Base-by-base conservation (phyloP, 2,797 vertebrate genomes). In the Tinamus major region DNA sequence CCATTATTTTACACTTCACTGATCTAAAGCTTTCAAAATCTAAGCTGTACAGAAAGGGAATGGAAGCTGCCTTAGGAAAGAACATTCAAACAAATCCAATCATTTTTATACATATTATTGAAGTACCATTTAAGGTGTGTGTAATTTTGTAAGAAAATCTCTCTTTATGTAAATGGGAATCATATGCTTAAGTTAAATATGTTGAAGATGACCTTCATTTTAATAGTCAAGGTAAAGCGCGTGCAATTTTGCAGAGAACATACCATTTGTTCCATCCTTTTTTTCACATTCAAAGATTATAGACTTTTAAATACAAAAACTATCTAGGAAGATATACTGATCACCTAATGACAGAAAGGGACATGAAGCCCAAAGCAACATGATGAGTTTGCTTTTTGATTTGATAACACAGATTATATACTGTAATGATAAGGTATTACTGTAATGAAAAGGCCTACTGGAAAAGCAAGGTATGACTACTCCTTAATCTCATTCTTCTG, bases 271-370 rank as follows among this genome's bases (percentile, higher is more conserved):
- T 91, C 4, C 2, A 23, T 72, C 39, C 75, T 81, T 42, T 69
- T 92, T 94, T 44, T 49, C 70, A 89, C 41, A 85, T 3, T 53
- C 55, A 85, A 8, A 63, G 78, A 85, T 63, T 67, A 85, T 0
- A 49, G 44, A 41, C 79, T 95, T 95, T 92, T 74, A 70, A 95
- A 83, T 44, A 64, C 6, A 81, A 55, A 64, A 79, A 55, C 9
- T 44, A 93, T 80, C 17, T 69, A 75, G 63, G 42, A 69, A 76
- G 70, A 69, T 63, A 23, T 65, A 63, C 44, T 53, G 89, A 89
- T 70, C 72, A 79, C 42, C 83, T 13, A 84, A 68, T 76, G 31
- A 72, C 0, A 79, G 70, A 86, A 0, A 1, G 33, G 59, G 48
- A 76, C 37, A 79, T 6, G 5, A 79, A 87, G 51, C 48, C 62